Evolutionary conservation across 1,140 invertebrate genomes (phyloP).

Genomic region (Drosophila takahashii): DNA sequence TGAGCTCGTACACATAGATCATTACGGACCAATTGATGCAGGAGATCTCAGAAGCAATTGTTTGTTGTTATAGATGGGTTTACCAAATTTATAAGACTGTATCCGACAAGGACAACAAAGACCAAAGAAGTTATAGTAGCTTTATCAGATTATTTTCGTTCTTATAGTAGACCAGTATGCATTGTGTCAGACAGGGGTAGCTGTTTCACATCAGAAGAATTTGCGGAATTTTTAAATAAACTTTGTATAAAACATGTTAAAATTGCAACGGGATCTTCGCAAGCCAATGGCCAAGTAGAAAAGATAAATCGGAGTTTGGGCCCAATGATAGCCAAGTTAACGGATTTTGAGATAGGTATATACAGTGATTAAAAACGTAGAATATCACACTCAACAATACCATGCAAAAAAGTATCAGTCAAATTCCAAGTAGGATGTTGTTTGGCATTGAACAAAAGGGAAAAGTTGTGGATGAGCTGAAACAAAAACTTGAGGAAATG

Average conservation of each 20-base stretch:
- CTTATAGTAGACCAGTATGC: background rate
- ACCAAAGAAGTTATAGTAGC: background rate
- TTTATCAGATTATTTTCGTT: background rate
- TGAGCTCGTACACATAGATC: background rate
- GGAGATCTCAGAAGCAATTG: background rate
- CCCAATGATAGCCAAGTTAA: constrained; percentile 8
- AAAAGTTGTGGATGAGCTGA: constrained; percentile 10
- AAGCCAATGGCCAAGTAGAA: constrained; percentile 72
- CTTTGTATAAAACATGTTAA: too few species aligned
- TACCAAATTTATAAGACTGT: background rate
- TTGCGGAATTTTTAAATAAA: too few species aligned
- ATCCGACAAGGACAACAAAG: background rate
- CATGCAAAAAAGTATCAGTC: background rate
- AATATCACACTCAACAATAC: background rate
- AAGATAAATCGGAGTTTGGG: constrained; percentile 53
- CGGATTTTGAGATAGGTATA: background rate
- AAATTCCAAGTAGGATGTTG: constrained; percentile 1
- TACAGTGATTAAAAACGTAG: too few species aligned
- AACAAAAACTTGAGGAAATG: constrained; percentile 15
- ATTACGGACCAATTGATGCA: background rate
- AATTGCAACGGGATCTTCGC: constrained; percentile 34
- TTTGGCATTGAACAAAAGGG: constrained; percentile 1
- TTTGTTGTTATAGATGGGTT: background rate
- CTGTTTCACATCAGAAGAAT: background rate
- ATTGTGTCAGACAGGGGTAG: background rate